Conservation (phyloP, 2,113 vertebrate species). For the Actenoides hombroni region DNA sequence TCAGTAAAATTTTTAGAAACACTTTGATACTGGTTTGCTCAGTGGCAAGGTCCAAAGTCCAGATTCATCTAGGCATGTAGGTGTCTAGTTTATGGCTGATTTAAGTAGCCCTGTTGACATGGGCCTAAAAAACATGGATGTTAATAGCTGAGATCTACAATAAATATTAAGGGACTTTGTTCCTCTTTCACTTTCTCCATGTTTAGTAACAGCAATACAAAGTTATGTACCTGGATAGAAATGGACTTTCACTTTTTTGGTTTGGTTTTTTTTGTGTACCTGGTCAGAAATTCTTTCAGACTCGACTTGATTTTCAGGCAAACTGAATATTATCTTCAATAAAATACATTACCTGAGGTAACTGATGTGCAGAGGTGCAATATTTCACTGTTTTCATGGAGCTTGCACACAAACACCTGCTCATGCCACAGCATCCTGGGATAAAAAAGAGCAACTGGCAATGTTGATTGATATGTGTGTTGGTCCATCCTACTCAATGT, state of each 20-base stretch:
- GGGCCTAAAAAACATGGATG: not conserved
- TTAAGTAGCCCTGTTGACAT: not conserved
- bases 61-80: not conserved
- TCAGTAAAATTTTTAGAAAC: not conserved
- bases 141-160: not conserved
- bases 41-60: not conserved
- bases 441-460: not conserved
- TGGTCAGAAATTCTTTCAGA: not conserved
- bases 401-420: not conserved
- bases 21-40: not conserved
- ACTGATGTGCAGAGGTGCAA: not conserved
- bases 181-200: not conserved
- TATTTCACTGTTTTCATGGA: not conserved
- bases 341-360: not conserved
- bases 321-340: not conserved
- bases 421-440: not conserved
- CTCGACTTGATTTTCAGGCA: not conserved
- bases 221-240: not conserved
- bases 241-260: fast-evolving
- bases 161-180: not conserved
- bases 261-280: not conserved
- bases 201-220: not conserved
- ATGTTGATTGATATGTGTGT: not conserved
- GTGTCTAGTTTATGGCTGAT: not conserved
- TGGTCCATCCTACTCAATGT: not conserved